These are phyloP conservation scores for Deroplatys truncata DNA, from an alignment of 2,888 invertebrate genomes.

Conservation along the genomic window DNA sequence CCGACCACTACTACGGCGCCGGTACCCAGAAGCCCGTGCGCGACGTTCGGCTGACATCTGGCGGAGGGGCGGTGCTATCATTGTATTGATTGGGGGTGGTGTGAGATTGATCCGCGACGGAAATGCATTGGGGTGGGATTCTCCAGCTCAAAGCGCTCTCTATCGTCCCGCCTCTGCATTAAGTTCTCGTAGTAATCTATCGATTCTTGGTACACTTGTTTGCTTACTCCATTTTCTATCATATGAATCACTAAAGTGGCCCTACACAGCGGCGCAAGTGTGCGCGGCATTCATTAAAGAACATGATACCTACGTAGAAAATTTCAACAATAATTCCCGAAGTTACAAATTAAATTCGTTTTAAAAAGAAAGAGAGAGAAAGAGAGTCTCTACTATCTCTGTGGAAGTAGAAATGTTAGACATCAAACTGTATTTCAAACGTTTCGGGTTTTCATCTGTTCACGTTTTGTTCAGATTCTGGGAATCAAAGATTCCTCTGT, in stretches of 20 bases:
- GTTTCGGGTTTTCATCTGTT: no score
- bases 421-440: no score
- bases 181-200: not conserved
- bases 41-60: not conserved
- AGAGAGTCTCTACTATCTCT: no score
- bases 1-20: not conserved
- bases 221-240: not conserved
- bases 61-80: not conserved
- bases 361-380: no score
- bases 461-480: no score
- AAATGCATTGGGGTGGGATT: not conserved
- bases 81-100: slow-evolving; percentile 15
- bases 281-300: no score
- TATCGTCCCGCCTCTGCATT: not conserved
- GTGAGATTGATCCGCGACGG: not conserved
- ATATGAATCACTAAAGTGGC: not conserved
- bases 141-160: not conserved
- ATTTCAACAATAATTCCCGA: no score
- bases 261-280: not conserved
- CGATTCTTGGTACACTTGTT: not conserved
- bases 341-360: no score
- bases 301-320: no score
- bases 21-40: not conserved
- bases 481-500: no score
- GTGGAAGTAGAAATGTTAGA: no score